These are phyloP conservation scores for Caiman crocodilus DNA, from an alignment of 2,797 vertebrate genomes.

Conservation along the genomic window DNA sequence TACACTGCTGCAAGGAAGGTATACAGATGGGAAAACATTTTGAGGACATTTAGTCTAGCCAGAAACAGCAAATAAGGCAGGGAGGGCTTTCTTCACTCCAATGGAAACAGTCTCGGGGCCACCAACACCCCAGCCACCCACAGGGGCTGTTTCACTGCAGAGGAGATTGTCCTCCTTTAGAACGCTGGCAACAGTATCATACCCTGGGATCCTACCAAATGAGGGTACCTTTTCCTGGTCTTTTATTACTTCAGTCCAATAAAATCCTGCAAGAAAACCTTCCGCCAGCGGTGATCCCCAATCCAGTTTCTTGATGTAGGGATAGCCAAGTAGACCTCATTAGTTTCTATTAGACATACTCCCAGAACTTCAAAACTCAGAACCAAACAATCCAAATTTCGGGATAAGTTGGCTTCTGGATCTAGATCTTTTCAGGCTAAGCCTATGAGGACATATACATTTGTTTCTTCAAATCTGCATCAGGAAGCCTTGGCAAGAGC, in stretches of 20 bases:
- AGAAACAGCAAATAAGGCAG: not conserved
- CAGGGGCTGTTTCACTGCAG: not conserved
- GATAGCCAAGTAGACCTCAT: not conserved
- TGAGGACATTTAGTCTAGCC: not conserved
- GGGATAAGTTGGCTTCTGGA: not conserved
- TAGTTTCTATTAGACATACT: not conserved
- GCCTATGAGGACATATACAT: not conserved
- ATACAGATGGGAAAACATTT: not conserved
- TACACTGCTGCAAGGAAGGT: not conserved
- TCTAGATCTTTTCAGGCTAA: not conserved
- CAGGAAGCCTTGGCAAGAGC: not conserved
- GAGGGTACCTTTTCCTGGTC: not conserved
- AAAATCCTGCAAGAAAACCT: not conserved
- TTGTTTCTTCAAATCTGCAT: not conserved
- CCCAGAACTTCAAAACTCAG: not conserved
- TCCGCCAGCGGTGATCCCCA: not conserved
- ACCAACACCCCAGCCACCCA: not conserved
- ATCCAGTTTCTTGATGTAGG: not conserved
- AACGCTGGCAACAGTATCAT: not conserved
- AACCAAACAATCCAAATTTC: not conserved
- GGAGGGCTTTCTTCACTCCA: not conserved
- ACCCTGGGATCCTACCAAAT: not conserved
- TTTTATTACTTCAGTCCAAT: accelerated
- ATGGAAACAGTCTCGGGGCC: not conserved
- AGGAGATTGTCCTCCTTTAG: not conserved